phyloP scores from a whole-genome alignment of 2,113 vertebrate genomes.

The Verasper variegatus region DNA sequence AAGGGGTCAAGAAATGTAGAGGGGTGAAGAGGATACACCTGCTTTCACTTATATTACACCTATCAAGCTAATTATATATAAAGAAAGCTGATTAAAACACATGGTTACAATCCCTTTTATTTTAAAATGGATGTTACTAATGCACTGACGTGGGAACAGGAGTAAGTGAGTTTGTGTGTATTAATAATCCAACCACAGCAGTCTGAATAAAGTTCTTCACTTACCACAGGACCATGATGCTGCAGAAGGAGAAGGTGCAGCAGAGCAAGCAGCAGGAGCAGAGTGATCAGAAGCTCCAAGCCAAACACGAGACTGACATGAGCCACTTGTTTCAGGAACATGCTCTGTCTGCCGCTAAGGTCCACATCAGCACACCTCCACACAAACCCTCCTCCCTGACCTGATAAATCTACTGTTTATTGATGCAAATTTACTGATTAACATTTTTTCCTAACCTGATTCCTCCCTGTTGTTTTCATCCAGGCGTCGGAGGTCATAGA shows the following conservation, averaged over 20 bases:
- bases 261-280: conserved; percentile 82
- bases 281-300: conserved; percentile 81
- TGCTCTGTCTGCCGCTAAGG: conserved; percentile 87
- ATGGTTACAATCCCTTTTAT: neutral
- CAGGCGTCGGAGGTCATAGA: conserved; percentile 87
- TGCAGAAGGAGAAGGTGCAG: conserved; percentile 87
- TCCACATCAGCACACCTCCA: conserved; percentile 44
- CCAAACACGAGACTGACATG: conserved; percentile 84
- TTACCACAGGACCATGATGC: conserved; percentile 76
- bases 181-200: neutral
- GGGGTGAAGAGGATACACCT: neutral
- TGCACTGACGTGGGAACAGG: too few relatives aligned
- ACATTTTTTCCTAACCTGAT: neutral
- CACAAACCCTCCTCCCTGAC: neutral
- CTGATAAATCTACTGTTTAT: conserved; percentile 5
- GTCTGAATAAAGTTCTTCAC: neutral
- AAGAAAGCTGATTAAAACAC: neutral
- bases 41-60: neutral
- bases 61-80: too few relatives aligned
- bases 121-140: neutral
- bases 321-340: conserved; percentile 88
- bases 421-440: neutral
- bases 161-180: too few relatives aligned
- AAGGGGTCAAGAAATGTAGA: neutral
- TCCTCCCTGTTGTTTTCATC: neutral